Base-by-base conservation (phyloP, 2,888 invertebrate genomes). In the Neoascia interrupta region DNA sequence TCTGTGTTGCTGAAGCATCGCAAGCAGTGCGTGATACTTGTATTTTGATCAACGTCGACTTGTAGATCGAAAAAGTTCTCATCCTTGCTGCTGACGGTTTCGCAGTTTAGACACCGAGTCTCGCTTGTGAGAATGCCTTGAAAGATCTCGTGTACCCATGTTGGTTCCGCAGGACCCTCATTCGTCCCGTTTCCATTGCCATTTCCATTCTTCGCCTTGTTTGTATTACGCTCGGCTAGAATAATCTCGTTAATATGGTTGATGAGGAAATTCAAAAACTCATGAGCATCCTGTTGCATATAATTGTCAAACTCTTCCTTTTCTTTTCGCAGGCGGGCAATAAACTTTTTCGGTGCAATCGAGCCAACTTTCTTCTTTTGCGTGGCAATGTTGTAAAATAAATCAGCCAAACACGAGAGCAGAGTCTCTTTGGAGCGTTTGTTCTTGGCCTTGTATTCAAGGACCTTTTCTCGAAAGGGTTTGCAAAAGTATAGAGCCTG, bases 141-240 rank as follows among this genome's bases (percentile, higher is more conserved):
- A 90, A 99, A 99, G 87, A 99, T 98, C 90, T 99, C 99, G 88
- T 99, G 99, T 74, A 99, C 98, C 99, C 99, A 99, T 1, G 99
- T 99, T 51, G 97, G 96, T 85, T 97, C 97, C 0, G 86, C 84
- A 5, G 87, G 94, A 90, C 88, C 90, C 89, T 83, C 93, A 31
- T 82, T 85, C 18, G 84, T 82, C 1, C 72, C 82, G 28, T 47
- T 60, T 4, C 66, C 53, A 18, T 60, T 60, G 5, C 66, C 53
- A 18, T 60, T 75, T 5, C 72, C 79, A 45, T 53, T 75, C 61
- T 81, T 84, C 8, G 56, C 60, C 60, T 84, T 86, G 76, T 83
- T 84, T 1, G 85, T 82, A 81, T 89, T 88, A 10, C 89, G 84
- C 61, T 89, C 91, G 94, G 97, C 97, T 90, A 98, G 91, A 85